phyloP scores from a whole-genome alignment of 2,113 vertebrate species.

The Sarotherodon lohbergeri region DNA sequence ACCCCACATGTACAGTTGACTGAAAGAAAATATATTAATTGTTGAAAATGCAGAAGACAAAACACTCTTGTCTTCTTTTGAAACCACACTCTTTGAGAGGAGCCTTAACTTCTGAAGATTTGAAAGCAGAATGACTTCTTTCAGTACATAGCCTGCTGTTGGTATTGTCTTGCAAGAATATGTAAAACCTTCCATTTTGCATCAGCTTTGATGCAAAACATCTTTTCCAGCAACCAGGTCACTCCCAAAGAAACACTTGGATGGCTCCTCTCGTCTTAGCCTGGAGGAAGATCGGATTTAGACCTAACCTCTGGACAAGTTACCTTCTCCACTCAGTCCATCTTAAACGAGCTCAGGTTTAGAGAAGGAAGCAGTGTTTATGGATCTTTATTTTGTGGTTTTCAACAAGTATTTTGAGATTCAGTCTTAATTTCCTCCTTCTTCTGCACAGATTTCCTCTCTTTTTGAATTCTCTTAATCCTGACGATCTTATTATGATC shows the following conservation, averaged over 20 bases:
- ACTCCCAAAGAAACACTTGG: neutral
- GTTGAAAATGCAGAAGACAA: neutral
- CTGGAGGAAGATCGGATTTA: neutral
- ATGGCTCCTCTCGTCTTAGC: neutral
- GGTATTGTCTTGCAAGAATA: neutral
- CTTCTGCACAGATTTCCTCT: neutral
- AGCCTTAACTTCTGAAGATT: neutral
- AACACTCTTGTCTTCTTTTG: neutral
- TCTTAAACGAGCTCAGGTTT: neutral
- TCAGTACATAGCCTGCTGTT: neutral
- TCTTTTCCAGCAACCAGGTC: neutral
- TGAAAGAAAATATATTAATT: neutral
- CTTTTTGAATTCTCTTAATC: neutral
- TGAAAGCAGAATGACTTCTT: neutral
- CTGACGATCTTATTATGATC: neutral
- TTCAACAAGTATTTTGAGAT: neutral
- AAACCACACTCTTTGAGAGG: neutral
- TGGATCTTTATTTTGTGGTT: neutral
- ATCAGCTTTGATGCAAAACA: neutral
- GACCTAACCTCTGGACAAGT: neutral
- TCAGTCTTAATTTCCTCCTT: neutral
- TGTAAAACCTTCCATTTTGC: neutral
- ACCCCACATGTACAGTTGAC: neutral
- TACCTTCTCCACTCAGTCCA: neutral
- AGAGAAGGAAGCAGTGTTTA: neutral